A percentile compares a stretch with the other conserved stretches of the same genome.
Evolutionary conservation across 1,140 invertebrate species (phyloP).

Genomic region (Brachionus calyciflorus): DNA sequence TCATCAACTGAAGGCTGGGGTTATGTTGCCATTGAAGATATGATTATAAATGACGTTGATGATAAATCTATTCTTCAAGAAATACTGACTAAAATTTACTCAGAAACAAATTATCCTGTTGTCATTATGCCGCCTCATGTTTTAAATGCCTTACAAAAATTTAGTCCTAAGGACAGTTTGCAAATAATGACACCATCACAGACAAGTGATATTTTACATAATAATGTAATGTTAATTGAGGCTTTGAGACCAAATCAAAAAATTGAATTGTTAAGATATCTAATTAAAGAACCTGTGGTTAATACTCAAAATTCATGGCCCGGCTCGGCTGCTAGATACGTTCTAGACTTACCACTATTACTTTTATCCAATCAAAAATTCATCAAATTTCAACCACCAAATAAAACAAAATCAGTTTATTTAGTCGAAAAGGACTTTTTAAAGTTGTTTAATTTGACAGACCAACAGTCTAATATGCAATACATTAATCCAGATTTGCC

Average conservation of each 20-base stretch:
- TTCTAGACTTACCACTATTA: slow-evolving; percentile 39
- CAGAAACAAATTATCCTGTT: slow-evolving; percentile 41
- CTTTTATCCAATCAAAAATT: slow-evolving; percentile 38
- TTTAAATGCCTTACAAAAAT: slow-evolving; percentile 27
- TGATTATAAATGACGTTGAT: slow-evolving; percentile 46
- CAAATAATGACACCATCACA: slow-evolving; percentile 46
- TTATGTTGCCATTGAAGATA: slow-evolving; percentile 47
- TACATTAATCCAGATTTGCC: slow-evolving; percentile 43
- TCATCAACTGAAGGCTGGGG: slow-evolving; percentile 46
- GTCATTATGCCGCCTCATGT: slow-evolving; percentile 44
- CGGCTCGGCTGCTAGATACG: slow-evolving; percentile 20
- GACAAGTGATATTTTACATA: slow-evolving; percentile 22
- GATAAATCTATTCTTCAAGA: slow-evolving; percentile 23
- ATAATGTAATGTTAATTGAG: slow-evolving; percentile 35
- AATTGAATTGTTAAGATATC: slow-evolving; percentile 23
- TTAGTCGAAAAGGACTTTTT: slow-evolving; percentile 44
- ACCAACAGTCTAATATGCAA: slow-evolving; percentile 9
- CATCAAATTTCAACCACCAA: slow-evolving; percentile 41
- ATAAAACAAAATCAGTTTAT: slow-evolving; percentile 13
- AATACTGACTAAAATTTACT: slow-evolving; percentile 28
- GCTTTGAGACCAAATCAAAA: slow-evolving; percentile 23
- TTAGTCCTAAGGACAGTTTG: slow-evolving; percentile 5
- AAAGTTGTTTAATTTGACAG: slow-evolving; percentile 19
- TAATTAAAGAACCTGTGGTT: slow-evolving; percentile 16
- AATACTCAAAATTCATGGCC: neutral